Evolutionary conservation across 2,888 invertebrate genomes (phyloP).

Genomic region (Nebria salina): DNA sequence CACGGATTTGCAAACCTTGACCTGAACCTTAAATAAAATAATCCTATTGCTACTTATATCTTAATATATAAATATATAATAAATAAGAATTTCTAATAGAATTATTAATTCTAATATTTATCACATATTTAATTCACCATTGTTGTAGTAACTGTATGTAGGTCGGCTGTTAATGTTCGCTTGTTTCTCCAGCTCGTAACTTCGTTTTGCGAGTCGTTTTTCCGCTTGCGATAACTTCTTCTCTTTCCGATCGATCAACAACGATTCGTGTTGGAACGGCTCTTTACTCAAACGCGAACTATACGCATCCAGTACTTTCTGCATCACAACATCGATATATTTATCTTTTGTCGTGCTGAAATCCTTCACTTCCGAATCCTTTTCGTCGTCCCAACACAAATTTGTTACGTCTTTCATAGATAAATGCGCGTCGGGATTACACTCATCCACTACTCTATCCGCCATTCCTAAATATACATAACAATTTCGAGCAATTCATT

Average conservation of each 20-base stretch:
- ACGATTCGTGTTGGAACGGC: slow-evolving; percentile 95
- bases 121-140: slow-evolving; percentile 2
- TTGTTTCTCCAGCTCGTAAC: slow-evolving; percentile 94
- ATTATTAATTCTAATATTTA: too few species aligned
- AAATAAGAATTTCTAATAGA: too few species aligned
- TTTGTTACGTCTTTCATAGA: slow-evolving; percentile 90
- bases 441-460: slow-evolving; percentile 97
- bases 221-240: slow-evolving; percentile 93
- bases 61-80: neutral
- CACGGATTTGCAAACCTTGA: slow-evolving; percentile 40
- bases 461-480: slow-evolving; percentile 73
- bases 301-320: slow-evolving; percentile 73
- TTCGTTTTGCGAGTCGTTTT: slow-evolving; percentile 90
- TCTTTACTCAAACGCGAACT: slow-evolving; percentile 77
- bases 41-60: too few species aligned
- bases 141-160: slow-evolving; percentile 63
- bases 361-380: slow-evolving; percentile 82
- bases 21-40: slow-evolving; percentile 12
- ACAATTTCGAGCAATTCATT: neutral
- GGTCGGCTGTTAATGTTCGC: slow-evolving; percentile 72
- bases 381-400: slow-evolving; percentile 89
- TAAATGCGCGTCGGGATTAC: slow-evolving; percentile 94
- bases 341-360: slow-evolving; percentile 76
- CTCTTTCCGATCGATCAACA: slow-evolving; percentile 93
- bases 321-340: slow-evolving; percentile 85